Conservation (phyloP, 2,797 vertebrate genomes). For the Australoheros facetus region DNA sequence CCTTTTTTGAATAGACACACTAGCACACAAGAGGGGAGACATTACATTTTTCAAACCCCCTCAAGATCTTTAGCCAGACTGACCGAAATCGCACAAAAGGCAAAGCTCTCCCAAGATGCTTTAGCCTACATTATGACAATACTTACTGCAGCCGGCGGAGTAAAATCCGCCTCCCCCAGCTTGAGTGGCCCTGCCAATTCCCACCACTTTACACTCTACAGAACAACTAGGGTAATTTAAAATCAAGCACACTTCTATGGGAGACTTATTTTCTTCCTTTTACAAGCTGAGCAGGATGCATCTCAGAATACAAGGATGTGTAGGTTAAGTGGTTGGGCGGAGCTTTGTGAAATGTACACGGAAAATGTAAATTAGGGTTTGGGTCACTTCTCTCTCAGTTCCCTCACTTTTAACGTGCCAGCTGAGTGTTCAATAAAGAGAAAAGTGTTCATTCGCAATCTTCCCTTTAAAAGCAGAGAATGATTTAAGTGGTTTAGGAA, state of each 20-base stretch:
- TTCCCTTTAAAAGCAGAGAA: background rate
- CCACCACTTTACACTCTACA: slow-evolving; percentile 61
- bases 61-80: slow-evolving; percentile 43
- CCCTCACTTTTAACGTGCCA: slow-evolving; percentile 1
- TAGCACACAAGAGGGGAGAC: background rate
- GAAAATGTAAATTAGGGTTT: slow-evolving; percentile 34
- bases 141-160: slow-evolving; percentile 22
- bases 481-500: slow-evolving; percentile 33
- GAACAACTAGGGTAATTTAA: slow-evolving; percentile 68
- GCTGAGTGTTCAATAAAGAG: slow-evolving; percentile 7
- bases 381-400: slow-evolving; percentile 13
- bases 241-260: slow-evolving; percentile 5
- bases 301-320: slow-evolving; percentile 11
- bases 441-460: background rate
- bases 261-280: background rate
- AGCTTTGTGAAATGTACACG: slow-evolving; percentile 4
- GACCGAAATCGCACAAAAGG: slow-evolving; percentile 63
- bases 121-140: slow-evolving; percentile 69
- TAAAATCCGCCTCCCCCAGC: slow-evolving; percentile 9
- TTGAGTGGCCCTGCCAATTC: background rate
- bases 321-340: slow-evolving; percentile 40
- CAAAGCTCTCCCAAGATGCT: slow-evolving; percentile 42
- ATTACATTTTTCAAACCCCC: slow-evolving; percentile 17
- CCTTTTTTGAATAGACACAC: slow-evolving; percentile 6
- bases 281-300: slow-evolving; percentile 16